phyloP scores from a whole-genome alignment of 2,888 invertebrate genomes.

The Corbicula japonica region DNA sequence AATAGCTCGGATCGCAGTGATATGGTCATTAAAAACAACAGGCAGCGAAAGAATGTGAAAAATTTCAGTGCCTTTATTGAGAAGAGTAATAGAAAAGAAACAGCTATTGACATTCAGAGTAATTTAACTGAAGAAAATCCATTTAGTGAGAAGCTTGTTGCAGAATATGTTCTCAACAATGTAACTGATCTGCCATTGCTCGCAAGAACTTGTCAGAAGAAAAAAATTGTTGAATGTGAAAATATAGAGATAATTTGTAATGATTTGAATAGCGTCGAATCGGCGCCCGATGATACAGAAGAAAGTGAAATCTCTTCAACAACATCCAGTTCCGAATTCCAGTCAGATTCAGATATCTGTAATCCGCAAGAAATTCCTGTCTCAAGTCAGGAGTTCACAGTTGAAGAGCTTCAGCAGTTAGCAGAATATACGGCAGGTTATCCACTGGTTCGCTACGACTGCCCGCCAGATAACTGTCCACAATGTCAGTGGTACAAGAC shows the following conservation, averaged over 20 bases:
- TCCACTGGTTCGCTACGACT: constrained; percentile 82
- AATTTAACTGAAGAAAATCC: constrained; percentile 56
- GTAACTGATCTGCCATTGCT: constrained; percentile 63
- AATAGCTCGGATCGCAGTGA: constrained; percentile 63
- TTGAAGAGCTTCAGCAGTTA: constrained; percentile 80
- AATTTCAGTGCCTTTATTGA: constrained; percentile 84
- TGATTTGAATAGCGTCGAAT: constrained; percentile 80
- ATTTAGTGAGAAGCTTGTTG: constrained; percentile 68
- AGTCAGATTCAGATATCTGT: constrained; percentile 78
- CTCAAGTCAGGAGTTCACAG: constrained; percentile 68
- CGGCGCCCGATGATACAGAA: constrained; percentile 73
- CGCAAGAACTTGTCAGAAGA: constrained; percentile 65
- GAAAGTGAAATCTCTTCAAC: constrained; percentile 80
- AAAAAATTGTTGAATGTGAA: constrained; percentile 80
- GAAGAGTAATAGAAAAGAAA: constrained; percentile 19
- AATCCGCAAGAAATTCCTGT: constrained; percentile 56
- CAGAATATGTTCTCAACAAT: constrained; percentile 79
- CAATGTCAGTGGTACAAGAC: constrained; percentile 78
- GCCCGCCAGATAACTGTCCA: constrained; percentile 81
- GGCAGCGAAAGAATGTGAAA: constrained; percentile 79
- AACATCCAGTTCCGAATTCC: constrained; percentile 78
- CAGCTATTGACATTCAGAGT: constrained; percentile 54
- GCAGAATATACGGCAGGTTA: constrained; percentile 83
- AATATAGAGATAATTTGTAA: constrained; percentile 85
- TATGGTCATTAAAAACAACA: constrained; percentile 44